Percentiles rank a stretch among this genome's conserved stretches.
Conservation (phyloP, 1,140 invertebrate genomes). For the Temnothorax nylanderi region DNA sequence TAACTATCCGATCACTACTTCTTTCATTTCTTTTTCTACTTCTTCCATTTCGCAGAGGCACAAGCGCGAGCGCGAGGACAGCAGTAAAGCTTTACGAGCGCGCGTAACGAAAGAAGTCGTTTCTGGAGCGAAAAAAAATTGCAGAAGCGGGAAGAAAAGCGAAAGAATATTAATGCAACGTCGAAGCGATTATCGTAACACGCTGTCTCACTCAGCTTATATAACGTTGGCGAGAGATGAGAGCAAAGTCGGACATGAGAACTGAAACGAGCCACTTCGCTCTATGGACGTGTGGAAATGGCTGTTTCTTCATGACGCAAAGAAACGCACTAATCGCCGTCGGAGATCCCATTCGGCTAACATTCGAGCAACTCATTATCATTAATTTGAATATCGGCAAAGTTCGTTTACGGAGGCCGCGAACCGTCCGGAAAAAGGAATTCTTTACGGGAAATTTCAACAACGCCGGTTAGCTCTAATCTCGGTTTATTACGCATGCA, state of each 20-base stretch:
- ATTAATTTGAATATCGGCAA: conserved; percentile 44
- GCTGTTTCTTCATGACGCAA: conserved; percentile 17
- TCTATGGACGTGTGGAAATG: conserved; percentile 34
- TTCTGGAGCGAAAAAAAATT: conserved; percentile 19
- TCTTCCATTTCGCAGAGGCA: neutral
- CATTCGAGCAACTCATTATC: conserved; percentile 31
- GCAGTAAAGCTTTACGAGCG: conserved; percentile 36
- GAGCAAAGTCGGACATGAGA: neutral
- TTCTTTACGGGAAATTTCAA: neutral
- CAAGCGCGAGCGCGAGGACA: neutral
- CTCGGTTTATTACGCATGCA: neutral
- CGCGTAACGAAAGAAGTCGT: conserved; percentile 21
- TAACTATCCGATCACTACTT: neutral
- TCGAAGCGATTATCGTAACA: conserved; percentile 45
- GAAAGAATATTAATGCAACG: conserved; percentile 22
- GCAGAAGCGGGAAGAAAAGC: neutral
- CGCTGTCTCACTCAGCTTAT: neutral
- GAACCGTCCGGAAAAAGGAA: neutral
- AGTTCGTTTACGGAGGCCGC: neutral
- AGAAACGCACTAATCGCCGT: conserved; percentile 42
- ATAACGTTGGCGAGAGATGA: neutral
- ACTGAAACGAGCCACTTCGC: conserved; percentile 42
- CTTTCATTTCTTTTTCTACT: neutral
- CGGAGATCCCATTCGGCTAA: neutral
- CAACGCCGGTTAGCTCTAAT: neutral